Evolutionary conservation across 2,797 vertebrate species (phyloP), one percentile per base, ranked within the genome.

Genomic region (Peromyscus attwateri): DNA sequence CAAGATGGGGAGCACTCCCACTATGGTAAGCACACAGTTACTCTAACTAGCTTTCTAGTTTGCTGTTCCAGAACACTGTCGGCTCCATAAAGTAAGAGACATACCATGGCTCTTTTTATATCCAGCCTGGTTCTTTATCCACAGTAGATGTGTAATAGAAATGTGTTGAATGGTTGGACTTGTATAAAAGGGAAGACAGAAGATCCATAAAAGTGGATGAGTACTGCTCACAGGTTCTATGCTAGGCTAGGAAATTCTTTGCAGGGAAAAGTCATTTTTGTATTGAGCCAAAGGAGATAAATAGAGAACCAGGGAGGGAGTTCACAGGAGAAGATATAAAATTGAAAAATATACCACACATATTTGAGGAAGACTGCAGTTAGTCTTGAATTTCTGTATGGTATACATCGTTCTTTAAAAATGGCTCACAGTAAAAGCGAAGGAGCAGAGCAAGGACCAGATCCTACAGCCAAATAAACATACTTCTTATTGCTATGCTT

Each of bases 381-480:
- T 40, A 60, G 57, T 57, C 27, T 64, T 49, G 6, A 79, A 43
- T 94, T 92, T 95, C 25, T 95, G 1, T 89, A 85, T 92, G 49
- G 17, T 43, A 70, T 85, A 49, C 91, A 79, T 37, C 77, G 40
- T 85, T 92, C 83, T 95, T 93, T 87, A 46, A 92, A 76, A 76
- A 81, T 70, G 3, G 29, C 82, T 95, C 87, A 40, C 11, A 68
- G 3, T 82, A 89, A 94, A 94, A 83, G 25, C 52, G 80, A 75
- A 57, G 73, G 37, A 81, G 21, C 29, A 92, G 17, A 31, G 11
- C 64, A 95, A 43, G 52, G 19, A 60, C 64, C 64, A 68, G 6
- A 60, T 92, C 73, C 62, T 60, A 91, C n/a, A 71, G 75, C 27
- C 55, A 9, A 62, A 4, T 43, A 68, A 91, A 93, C 46, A 55